phyloP scores from a whole-genome alignment of 1,140 invertebrate genomes.

The Drosophila santomea region DNA sequence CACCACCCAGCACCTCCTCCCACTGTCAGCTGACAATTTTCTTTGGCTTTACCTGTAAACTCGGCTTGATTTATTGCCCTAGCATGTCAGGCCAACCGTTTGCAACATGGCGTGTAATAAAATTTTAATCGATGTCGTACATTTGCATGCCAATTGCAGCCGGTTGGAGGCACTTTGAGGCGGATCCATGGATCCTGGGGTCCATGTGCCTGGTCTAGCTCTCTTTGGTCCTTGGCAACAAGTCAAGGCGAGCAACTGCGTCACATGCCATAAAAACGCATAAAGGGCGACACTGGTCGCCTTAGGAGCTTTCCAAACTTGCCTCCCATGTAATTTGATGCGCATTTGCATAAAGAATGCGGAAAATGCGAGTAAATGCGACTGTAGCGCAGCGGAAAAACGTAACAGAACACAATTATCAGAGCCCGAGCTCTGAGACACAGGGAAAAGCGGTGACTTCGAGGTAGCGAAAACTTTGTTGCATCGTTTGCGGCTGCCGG shows the following conservation, averaged over 20 bases:
- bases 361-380: conserved; percentile 57
- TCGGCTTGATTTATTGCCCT: conserved; percentile 78
- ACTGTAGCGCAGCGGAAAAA: conserved; percentile 43
- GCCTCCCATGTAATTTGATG: conserved; percentile 65
- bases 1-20: not conserved
- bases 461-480: conserved; percentile 35
- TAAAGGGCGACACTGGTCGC: conserved; percentile 47
- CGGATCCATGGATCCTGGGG: conserved; percentile 9
- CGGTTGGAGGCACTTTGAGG: conserved; percentile 54
- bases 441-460: not conserved
- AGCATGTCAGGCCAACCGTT: conserved; percentile 52
- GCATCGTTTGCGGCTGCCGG: conserved; percentile 36
- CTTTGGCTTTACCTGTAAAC: conserved; percentile 82
- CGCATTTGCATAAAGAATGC: conserved; percentile 74
- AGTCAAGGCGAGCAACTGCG: conserved; percentile 64
- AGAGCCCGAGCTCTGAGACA: conserved; percentile 6
- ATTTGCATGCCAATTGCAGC: conserved; percentile 82
- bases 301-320: conserved; percentile 44
- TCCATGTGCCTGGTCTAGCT: conserved; percentile 1
- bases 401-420: conserved; percentile 60
- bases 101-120: conserved; percentile 79
- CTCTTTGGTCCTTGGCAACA: conserved; percentile 14
- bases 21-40: conserved; percentile 73
- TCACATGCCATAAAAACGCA: conserved; percentile 75
- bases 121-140: conserved; percentile 83